Evolutionary conservation across 2,888 invertebrate genomes (phyloP), one percentile per base, ranked within the genome.

Genomic region (Dendrolimus pini): DNA sequence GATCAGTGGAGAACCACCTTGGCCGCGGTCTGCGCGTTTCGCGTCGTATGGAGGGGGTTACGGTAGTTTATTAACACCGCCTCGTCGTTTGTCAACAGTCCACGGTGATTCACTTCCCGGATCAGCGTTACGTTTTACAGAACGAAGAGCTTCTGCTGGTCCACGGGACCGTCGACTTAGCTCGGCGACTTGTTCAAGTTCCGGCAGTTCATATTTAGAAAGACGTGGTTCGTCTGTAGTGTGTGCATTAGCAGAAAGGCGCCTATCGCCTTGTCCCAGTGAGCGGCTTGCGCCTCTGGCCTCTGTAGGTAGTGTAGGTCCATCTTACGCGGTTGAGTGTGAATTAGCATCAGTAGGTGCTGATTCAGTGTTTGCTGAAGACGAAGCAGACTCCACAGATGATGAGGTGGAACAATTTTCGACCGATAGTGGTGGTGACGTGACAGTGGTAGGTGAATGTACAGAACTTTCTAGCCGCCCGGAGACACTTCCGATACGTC

Each of bases 371-470:
- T 96, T 96, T 80, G 92, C 93, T 59, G 95, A 95, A 75, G 93
- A 93, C 70, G 94, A 94, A 65, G 92, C 85, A 58, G 92, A 93
- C 67, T 96, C 96, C 70, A 96, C 96, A 13, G 96, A 96, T 76
- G 96, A 96, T 73, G 96, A 96, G 74, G 94, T 96, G 69, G 96
- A 95, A 72, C 95, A 95, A 71, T 94, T 96, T 76, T 96, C 96
- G 61, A 96, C 96, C 53, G 96, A 96, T 75, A 96, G 95, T 72
- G 96, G 95, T 66, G 93, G 93, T 60, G 89, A 83, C 56, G 80
- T 80, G 56, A 80, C 83, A 52, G 78, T 77, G 53, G 73, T 72
- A 13, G 78, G 78, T 53, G 88, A 88, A 60, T 75, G 85, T 67
- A 89, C 91, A 57, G 89, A 89, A 73, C 79, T 91, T 41, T 75